Evolutionary conservation across 2,888 invertebrate species (phyloP).

Genomic region (Spodoptera picta): DNA sequence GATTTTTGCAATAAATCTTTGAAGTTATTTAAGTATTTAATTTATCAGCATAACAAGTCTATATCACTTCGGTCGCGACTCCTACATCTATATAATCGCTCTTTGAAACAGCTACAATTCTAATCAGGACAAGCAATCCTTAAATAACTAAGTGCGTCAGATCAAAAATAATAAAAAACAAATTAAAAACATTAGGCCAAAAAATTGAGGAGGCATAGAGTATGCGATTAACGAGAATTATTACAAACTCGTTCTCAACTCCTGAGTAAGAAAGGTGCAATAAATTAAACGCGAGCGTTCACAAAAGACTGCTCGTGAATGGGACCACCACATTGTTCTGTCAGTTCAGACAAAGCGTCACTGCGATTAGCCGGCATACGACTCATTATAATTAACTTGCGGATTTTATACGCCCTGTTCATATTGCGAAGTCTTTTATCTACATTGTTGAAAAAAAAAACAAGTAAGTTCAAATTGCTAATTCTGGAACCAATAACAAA

Average conservation of each 20-base stretch:
- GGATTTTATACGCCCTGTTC: conserved; percentile 48
- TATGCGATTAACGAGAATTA: conserved; percentile 54
- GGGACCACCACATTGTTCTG: conserved; percentile 77
- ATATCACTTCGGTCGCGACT: too few relatives aligned
- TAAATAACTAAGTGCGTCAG: too few relatives aligned
- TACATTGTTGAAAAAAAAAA: background rate
- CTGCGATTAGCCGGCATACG: conserved; percentile 74
- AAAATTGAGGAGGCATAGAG: conserved; percentile 38
- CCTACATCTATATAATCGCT: too few relatives aligned
- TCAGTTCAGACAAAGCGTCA: conserved; percentile 79
- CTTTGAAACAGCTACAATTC: too few relatives aligned
- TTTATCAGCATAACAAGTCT: too few relatives aligned
- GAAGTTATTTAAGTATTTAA: too few relatives aligned
- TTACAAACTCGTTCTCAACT: conserved; percentile 57
- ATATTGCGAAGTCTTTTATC: background rate
- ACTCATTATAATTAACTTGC: conserved; percentile 78
- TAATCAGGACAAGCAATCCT: too few relatives aligned
- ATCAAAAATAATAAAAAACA: too few relatives aligned
- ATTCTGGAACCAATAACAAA: too few relatives aligned
- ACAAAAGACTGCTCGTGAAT: conserved; percentile 73
- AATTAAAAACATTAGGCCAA: conserved; percentile 5
- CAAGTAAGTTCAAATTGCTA: too few relatives aligned
- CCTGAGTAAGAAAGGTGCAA: conserved; percentile 60
- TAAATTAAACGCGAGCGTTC: conserved; percentile 68
- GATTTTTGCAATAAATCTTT: too few relatives aligned